A percentile compares a stretch with the other conserved stretches of the same genome.
Conservation (phyloP, 2,797 vertebrate genomes). For the Cirrhinus mrigala region DNA sequence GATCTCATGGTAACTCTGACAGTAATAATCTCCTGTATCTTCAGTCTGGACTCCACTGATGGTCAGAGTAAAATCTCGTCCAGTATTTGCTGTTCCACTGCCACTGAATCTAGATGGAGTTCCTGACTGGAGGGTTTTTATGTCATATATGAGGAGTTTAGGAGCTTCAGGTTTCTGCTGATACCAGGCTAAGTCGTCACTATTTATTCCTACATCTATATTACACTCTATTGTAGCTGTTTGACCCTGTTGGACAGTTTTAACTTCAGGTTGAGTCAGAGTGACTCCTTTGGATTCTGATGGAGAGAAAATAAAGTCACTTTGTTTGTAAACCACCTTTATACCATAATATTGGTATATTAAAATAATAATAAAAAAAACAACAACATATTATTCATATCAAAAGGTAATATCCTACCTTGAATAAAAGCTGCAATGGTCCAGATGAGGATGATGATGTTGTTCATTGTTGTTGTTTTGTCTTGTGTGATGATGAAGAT, state of each 20-base stretch:
- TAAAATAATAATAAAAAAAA: background rate
- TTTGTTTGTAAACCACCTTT: background rate
- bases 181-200: background rate
- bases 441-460: too few relatives aligned
- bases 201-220: background rate
- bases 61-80: too few relatives aligned
- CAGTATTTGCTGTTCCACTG: too few relatives aligned
- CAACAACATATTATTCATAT: background rate
- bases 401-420: background rate
- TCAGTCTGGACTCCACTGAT: too few relatives aligned
- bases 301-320: background rate
- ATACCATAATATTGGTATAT: background rate
- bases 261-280: conserved; percentile 9
- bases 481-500: too few relatives aligned
- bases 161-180: background rate
- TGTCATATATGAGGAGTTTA: background rate
- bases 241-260: background rate
- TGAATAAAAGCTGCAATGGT: background rate
- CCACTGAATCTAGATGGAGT: background rate
- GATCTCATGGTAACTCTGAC: too few relatives aligned
- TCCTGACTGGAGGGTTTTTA: accelerated
- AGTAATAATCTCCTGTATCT: too few relatives aligned
- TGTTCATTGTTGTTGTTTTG: too few relatives aligned
- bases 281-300: background rate
- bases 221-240: conserved; percentile 6